Evolutionary conservation across 2,113 vertebrate species (phyloP), one percentile per base, ranked within the genome.

Genomic region (Limanda limanda): DNA sequence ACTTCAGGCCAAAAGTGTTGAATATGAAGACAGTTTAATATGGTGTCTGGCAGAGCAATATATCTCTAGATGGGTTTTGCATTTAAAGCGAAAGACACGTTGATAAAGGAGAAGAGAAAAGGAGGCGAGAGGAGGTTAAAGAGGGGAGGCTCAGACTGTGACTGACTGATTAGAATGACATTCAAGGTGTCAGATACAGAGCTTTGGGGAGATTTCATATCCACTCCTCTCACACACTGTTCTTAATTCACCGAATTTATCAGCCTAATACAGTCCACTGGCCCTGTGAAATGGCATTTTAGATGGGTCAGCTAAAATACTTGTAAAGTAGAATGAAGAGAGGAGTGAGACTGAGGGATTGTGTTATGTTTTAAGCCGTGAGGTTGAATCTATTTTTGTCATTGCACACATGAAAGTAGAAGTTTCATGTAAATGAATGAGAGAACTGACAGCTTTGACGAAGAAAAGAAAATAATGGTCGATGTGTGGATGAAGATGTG

Each of bases 111-210:
- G 58, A 75, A 82, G 57, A 68, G 45, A 78, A 78, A 77, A 69
- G 51, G 20, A 65, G 24, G 68, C 18, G n/a, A 79, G 71, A 63
- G 47, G 74, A 88, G 79, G 79, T 88, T 85, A 85, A 88, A 86
- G 69, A 85, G 74, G 69, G 71, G 64, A 82, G 35, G 62, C 45
- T 86, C 75, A 64, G 63, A 58, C 84, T 81, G 72, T 81, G 85
- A 81, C 76, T 86, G 89, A 77, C 81, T 89, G 89, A 89, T 85
- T 91, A 91, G 89, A 89, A 91, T 89, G 81, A 86, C 84, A 89
- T 89, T 86, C 74, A 79, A 61, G 70, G 82, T 85, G 82, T 88
- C 83, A 88, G 81, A 85, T 78, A 73, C 79, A 63, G 68, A 71
- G 67, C 76, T 83, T 77, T 76, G 77, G 63, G 73, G 73, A 83